Evolutionary conservation across 2,113 vertebrate species (phyloP), one percentile per base, ranked within the genome.

Genomic region (Xiphophorus maculatus): DNA sequence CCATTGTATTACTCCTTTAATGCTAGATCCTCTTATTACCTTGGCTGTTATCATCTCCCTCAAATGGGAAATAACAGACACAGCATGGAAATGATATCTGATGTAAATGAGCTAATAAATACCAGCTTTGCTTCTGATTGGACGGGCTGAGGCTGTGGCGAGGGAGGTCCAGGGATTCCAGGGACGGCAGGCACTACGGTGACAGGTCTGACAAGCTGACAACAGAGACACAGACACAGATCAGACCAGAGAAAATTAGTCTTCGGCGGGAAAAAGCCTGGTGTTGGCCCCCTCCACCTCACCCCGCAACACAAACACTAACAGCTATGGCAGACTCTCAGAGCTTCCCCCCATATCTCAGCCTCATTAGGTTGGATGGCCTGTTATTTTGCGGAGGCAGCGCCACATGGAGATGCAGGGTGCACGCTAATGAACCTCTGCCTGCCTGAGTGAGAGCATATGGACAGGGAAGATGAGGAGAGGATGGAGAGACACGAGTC

Each of bases 121-220:
- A 99, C 98, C 97, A 97, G 96, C 95, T 98, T 99, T 95, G 96
- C 96, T 93, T 99, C 97, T 92, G 98, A 98, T 91, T 99, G 98
- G 93, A 95, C 93, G 84, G 96, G 96, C 84, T 81, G 80, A 14
- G 86, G 67, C 77, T 96, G 96, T 87, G 97, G 97, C 87, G 98
- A 98, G 68, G 96, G 96, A 90, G 98, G 98, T 90, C 98, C 98
- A 89, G 98, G 98, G 90, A 99, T 99, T 90, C 97, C 98, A 87
- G 97, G 97, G 91, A 99, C 95, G 90, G 96, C 97, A 96, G 97
- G 98, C 97, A 99, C 97, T 94, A 98, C 93, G 96, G 97, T 97
- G 96, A 99, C 96, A 91, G 98, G 97, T 96, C 98, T 97, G 96
- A 98, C 97, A 92, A 98, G 95, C 97, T 99, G 94, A 93, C 84